Conservation (phyloP, 2,888 invertebrate species). For the Rhaphigaster nebulosa region DNA sequence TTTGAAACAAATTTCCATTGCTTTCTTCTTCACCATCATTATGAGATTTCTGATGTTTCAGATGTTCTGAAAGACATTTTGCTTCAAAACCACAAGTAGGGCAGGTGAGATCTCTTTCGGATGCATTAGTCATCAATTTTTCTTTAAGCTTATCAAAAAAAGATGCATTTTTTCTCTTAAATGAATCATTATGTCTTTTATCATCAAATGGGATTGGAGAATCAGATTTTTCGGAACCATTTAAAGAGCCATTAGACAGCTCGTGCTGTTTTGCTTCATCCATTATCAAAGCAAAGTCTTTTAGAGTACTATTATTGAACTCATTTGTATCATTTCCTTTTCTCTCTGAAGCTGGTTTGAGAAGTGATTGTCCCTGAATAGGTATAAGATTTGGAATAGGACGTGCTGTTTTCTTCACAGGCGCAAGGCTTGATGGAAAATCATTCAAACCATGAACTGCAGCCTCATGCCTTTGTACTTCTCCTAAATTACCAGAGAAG, state of each 20-base stretch:
- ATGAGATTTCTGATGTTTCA: conserved; percentile 79
- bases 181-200: conserved; percentile 67
- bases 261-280: conserved; percentile 36
- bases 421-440: conserved; percentile 41
- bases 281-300: conserved; percentile 72
- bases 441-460: conserved; percentile 68
- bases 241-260: neutral
- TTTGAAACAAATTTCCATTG: conserved; percentile 59
- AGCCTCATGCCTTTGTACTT: conserved; percentile 73
- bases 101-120: conserved; percentile 78
- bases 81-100: conserved; percentile 81
- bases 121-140: conserved; percentile 77
- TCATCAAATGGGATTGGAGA: conserved; percentile 61
- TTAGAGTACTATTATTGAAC: conserved; percentile 71
- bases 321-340: conserved; percentile 71
- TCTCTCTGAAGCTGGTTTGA: conserved; percentile 67
- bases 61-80: conserved; percentile 85
- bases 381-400: conserved; percentile 85
- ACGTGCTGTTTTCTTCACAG: conserved; percentile 70
- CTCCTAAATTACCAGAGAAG: conserved; percentile 73
- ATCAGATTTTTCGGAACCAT: conserved; percentile 66
- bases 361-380: conserved; percentile 68
- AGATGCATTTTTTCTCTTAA: conserved; percentile 79
- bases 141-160: conserved; percentile 88
- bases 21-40: conserved; percentile 60